Conservation (phyloP, 2,797 vertebrate species). For the Poliocrania exsul region DNA sequence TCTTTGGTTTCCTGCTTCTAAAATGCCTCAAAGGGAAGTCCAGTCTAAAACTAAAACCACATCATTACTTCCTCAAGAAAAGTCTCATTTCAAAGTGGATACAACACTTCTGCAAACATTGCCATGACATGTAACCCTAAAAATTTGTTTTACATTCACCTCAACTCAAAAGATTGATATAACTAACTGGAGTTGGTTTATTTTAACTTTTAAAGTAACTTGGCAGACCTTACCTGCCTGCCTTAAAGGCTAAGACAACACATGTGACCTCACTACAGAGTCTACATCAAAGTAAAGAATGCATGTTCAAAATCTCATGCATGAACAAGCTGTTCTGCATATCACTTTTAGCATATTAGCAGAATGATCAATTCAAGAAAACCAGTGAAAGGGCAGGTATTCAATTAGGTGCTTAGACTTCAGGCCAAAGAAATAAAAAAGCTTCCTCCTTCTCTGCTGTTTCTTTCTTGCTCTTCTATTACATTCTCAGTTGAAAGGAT, state of each 20-base stretch:
- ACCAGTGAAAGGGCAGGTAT: neutral
- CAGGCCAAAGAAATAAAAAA: neutral
- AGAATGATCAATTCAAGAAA: neutral
- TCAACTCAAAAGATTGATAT: neutral
- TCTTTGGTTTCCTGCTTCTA: conserved; percentile 11
- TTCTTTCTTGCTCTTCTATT: neutral
- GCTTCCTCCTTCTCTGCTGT: neutral
- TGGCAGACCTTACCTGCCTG: neutral
- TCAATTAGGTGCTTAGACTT: neutral
- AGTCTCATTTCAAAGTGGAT: neutral
- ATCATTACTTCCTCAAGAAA: neutral
- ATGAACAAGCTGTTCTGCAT: neutral
- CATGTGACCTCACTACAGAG: neutral
- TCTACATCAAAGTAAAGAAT: neutral
- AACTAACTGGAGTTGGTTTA: neutral
- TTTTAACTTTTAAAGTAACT: neutral
- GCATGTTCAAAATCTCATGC: neutral
- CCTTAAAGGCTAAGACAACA: neutral
- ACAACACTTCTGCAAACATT: neutral
- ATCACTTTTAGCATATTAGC: neutral
- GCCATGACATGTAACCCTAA: neutral
- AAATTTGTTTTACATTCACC: neutral
- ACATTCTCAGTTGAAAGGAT: neutral
- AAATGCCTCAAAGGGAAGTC: conserved; percentile 11
- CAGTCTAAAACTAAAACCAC: conserved; percentile 7